phyloP scores from a whole-genome alignment of 2,113 vertebrate species.

The Pollimyrus isidori region DNA sequence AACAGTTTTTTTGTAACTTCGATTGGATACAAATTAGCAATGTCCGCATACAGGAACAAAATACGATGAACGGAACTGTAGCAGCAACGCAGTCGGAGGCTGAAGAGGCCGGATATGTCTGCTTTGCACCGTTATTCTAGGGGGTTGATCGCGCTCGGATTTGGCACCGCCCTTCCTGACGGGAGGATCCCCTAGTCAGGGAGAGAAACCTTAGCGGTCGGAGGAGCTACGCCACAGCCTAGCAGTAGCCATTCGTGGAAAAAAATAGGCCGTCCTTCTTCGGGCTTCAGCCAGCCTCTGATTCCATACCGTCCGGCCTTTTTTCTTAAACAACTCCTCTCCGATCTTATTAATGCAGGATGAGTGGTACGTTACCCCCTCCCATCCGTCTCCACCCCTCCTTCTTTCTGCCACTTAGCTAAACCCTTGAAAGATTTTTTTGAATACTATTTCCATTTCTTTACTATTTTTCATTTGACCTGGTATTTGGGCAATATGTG shows the following conservation, averaged over 20 bases:
- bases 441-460: conserved; percentile 34
- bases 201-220: conserved; percentile 65
- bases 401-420: conserved; percentile 50
- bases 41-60: conserved; percentile 3
- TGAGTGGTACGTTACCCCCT: conserved; percentile 96
- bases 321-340: conserved; percentile 79
- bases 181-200: conserved; percentile 70
- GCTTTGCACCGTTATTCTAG: conserved; percentile 41
- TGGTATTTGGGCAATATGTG: conserved; percentile 55
- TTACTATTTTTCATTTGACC: conserved; percentile 35
- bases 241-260: conserved; percentile 79
- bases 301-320: conserved; percentile 74
- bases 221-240: conserved; percentile 86
- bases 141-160: conserved; percentile 47
- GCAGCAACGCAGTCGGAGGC: conserved; percentile 6
- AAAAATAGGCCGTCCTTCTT: conserved; percentile 89
- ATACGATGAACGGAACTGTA: neutral
- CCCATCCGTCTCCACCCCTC: conserved; percentile 69
- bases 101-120: conserved; percentile 34
- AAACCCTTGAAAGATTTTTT: neutral
- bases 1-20: conserved; percentile 49
- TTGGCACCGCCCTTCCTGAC: conserved; percentile 74
- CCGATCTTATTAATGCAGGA: conserved; percentile 90
- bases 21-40: conserved; percentile 50
- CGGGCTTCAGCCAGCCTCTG: conserved; percentile 67